Evolutionary conservation across 2,113 vertebrate species (phyloP).

Genomic region (Perccottus glenii): DNA sequence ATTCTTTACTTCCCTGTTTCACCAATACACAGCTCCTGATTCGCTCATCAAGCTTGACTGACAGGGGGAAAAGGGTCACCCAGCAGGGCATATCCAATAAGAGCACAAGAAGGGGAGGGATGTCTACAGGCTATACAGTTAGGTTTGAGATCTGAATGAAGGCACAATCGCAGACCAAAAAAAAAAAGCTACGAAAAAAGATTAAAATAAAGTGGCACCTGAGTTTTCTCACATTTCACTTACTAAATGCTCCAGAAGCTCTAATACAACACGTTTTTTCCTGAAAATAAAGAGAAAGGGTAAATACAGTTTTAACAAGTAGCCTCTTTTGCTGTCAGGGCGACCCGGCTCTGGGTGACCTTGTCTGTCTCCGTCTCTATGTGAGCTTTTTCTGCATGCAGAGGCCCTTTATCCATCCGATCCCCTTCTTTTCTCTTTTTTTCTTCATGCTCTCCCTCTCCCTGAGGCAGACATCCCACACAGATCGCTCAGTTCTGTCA

Average conservation of each 20-base stretch:
- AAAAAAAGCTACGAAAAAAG: conserved; percentile 33
- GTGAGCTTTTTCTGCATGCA: conserved; percentile 67
- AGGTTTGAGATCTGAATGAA: conserved; percentile 52
- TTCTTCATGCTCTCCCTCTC: conserved; percentile 56
- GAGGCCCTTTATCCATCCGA: conserved; percentile 72
- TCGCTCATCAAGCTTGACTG: conserved; percentile 61
- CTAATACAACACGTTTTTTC: conserved; percentile 4
- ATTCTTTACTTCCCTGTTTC: conserved; percentile 65
- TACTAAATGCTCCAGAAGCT: not conserved
- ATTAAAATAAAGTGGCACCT: conserved; percentile 8
- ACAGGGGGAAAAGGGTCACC: conserved; percentile 61
- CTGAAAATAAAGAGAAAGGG: conserved; percentile 29
- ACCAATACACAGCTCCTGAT: conserved; percentile 49
- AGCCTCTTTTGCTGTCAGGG: conserved; percentile 65
- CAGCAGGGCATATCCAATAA: conserved; percentile 63
- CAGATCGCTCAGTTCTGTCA: conserved; percentile 78
- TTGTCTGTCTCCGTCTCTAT: conserved; percentile 75
- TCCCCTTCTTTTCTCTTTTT: conserved; percentile 57
- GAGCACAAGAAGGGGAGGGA: conserved; percentile 46
- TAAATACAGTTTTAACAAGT: conserved; percentile 66
- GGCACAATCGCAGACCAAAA: conserved; percentile 47
- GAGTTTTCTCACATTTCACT: conserved; percentile 10
- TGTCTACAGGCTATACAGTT: conserved; percentile 57
- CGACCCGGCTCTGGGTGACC: conserved; percentile 79
- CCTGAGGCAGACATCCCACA: conserved; percentile 76